Evolutionary conservation across 2,888 invertebrate species (phyloP), one percentile per base, ranked within the genome.

Genomic region (Leptinotarsa peninsularis): DNA sequence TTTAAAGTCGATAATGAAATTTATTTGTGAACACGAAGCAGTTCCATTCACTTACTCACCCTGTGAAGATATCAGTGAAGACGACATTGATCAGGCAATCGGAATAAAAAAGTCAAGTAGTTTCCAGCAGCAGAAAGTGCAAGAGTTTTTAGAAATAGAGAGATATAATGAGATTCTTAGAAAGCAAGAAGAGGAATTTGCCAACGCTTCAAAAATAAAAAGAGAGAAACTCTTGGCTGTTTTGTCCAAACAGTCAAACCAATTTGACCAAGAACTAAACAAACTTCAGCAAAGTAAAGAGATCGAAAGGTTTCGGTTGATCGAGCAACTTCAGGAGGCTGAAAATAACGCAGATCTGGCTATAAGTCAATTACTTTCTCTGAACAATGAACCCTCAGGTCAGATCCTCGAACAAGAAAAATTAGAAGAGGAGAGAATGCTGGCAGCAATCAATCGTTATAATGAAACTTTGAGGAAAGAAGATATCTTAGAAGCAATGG

Each of bases 401-500:
- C 92, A 93, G 83, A 90, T 94, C 76, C 84, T 93, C 49, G 93
- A 93, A 81, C 91, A 91, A 85, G 94, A 94, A 82, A 90, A 91
- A 79, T 88, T 90, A 74, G 93, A 94, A 87, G 93, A 94, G 86
- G 91, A 93, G 81, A 89, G 91, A 74, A 84, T 94, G 67, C 87
- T 94, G 63, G 91, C 92, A 77, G 91, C 92, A 75, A 91, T 90
- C 13, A 81, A 79, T 90, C 84, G 81, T 68, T 90, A 91, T 83
- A 90, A 91, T 87, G 90, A 91, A 83, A 89, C 89, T 83, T 87
- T 94, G 50, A 91, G 91, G 80, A 93, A 92, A 86, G 90, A 91
- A 83, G 94, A 94, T 86, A 91, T 94, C 72, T 88, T 94, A 67
- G 91, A 90, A 83, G 93, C 93, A 67, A 95, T 95, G 94, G 91